Conservation (phyloP, 2,113 vertebrate genomes). For the Osmerus mordax region DNA sequence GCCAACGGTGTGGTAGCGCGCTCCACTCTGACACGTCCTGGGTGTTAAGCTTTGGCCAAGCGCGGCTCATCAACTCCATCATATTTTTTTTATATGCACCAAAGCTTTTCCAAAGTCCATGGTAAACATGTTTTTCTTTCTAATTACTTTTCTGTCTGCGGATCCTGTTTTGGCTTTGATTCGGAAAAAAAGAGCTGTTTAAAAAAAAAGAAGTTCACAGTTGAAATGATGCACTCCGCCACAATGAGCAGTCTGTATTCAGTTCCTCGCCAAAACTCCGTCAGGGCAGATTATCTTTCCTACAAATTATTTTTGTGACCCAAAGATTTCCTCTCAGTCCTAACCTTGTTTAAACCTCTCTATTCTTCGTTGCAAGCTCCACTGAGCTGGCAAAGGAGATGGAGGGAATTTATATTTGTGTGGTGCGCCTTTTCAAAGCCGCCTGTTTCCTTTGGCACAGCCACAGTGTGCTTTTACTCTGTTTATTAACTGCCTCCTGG, state of each 20-base stretch:
- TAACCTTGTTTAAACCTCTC: constrained; percentile 26
- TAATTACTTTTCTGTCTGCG: too few relatives aligned
- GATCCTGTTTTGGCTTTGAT: too few relatives aligned
- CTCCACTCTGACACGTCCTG: background rate
- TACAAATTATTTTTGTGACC: constrained; percentile 31
- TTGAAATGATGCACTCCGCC: background rate
- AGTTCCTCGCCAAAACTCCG: constrained; percentile 21
- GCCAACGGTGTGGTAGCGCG: background rate
- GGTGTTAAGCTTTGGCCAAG: background rate
- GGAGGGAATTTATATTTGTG: constrained; percentile 23
- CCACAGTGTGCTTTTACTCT: constrained; percentile 24
- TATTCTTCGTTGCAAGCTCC: constrained; percentile 28
- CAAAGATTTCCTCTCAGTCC: constrained; percentile 35
- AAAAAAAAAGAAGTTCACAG: background rate
- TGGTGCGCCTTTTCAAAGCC: constrained; percentile 33
- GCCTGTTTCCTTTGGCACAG: constrained; percentile 37
- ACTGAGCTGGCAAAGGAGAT: constrained; percentile 15
- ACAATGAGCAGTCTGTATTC: constrained; percentile 29
- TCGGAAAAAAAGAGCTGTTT: background rate
- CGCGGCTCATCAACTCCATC: too few relatives aligned
- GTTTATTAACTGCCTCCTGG: constrained; percentile 44
- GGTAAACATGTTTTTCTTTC: too few relatives aligned
- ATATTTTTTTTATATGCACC: too few relatives aligned
- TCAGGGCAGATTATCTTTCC: constrained; percentile 31
- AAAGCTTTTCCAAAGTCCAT: too few relatives aligned